Evolutionary conservation across 2,888 invertebrate genomes (phyloP), one percentile per base, ranked within the genome.

Genomic region (Protonemura montana): DNA sequence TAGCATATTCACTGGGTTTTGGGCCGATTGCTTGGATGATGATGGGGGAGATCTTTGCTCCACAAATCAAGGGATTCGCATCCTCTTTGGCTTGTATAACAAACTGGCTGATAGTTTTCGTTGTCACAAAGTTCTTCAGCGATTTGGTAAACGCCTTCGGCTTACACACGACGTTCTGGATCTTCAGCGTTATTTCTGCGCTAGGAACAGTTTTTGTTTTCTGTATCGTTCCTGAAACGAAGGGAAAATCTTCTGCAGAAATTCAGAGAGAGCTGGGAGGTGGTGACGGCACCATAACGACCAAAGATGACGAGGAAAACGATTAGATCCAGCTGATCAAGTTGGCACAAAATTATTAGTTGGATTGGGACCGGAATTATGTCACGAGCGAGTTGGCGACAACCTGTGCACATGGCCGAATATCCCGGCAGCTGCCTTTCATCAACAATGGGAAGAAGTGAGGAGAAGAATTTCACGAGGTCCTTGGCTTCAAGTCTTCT

Each of bases 21-120:
- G 98, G 98, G 0, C 98, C 98, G 0, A 96, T 98, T 82, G 97
- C 97, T 0, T 97, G 96, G 96, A 93, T 97, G 93, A 95, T 96
- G 93, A 93, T 95, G 90, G 94, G 97, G 0, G 98, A 98, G 91
- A 92, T 98, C 16, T 96, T 98, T 90, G 93, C 96, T 83, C 93
- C 95, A 0, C 95, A 96, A 89, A 95, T 97, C 87, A 96, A 96
- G 90, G 95, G 94, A 2, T 93, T 95, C 85, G 95, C 95, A 29
- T 94, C 95, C 27, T 96, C 97, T 0, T 94, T 96, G 29, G 96
- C 96, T 0, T 96, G 96, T 29, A 94, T 97, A 0, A 93, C 96
- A 85, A 97, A 97, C 90, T 97, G 97, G 97, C 91, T 95, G 25
- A 92, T 96, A 89, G 96, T 96, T 80, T 97, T 97, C 90, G 89